phyloP scores from a whole-genome alignment of 2,888 invertebrate genomes.

The Mamestra brassicae region DNA sequence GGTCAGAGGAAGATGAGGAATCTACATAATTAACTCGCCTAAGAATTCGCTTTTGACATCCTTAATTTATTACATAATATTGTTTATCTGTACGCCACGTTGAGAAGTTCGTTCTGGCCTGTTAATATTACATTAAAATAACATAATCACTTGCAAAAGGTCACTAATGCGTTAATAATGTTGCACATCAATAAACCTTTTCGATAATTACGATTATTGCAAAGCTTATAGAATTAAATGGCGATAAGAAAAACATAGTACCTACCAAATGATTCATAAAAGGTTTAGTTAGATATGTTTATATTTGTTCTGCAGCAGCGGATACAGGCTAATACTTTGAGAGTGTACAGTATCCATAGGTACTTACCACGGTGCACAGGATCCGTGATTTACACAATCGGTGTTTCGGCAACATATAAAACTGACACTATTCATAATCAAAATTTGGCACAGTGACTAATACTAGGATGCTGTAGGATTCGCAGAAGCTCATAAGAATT shows the following conservation, averaged over 20 bases:
- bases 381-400: neutral
- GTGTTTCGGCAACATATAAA: neutral
- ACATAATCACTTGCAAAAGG: slow-evolving; percentile 26
- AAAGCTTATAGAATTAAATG: slow-evolving; percentile 14
- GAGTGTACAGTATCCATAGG: too few relatives aligned
- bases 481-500: slow-evolving; percentile 12
- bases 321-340: too few relatives aligned
- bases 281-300: neutral
- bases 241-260: neutral
- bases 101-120: slow-evolving; percentile 1
- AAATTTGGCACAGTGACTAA: slow-evolving; percentile 36
- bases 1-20: slow-evolving; percentile 64
- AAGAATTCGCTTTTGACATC: slow-evolving; percentile 15
- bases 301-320: too few relatives aligned
- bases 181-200: slow-evolving; percentile 28
- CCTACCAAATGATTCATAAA: neutral
- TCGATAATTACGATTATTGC: slow-evolving; percentile 1
- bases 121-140: slow-evolving; percentile 12
- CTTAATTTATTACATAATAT: slow-evolving; percentile 18
- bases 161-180: slow-evolving; percentile 48
- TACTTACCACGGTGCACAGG: too few relatives aligned
- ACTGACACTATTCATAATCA: neutral
- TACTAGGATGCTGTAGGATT: neutral
- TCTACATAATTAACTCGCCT: slow-evolving; percentile 55
- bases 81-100: neutral